phyloP scores from a whole-genome alignment of 2,113 vertebrate species.

The Takifugu flavidus region DNA sequence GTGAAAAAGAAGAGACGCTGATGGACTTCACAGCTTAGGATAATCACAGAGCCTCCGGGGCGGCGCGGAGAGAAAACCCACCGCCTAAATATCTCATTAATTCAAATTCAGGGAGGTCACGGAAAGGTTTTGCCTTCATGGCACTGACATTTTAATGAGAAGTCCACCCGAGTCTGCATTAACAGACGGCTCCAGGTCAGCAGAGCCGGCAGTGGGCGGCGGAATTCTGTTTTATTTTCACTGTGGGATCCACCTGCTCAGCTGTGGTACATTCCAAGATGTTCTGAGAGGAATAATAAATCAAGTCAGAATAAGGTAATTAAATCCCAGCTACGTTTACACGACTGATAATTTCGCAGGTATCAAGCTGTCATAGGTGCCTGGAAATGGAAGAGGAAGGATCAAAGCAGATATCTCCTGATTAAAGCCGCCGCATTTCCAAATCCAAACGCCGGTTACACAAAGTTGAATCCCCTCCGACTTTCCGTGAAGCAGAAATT shows the following conservation, averaged over 20 bases:
- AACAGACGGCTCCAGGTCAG: constrained; percentile 44
- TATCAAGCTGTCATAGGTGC: no score
- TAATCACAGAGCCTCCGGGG: constrained; percentile 55
- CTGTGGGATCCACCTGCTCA: constrained; percentile 15
- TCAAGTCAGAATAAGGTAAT: constrained; percentile 1
- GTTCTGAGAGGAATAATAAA: neutral
- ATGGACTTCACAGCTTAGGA: constrained; percentile 60
- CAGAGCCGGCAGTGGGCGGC: constrained; percentile 8
- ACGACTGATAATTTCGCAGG: no score
- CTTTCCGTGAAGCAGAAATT: neutral
- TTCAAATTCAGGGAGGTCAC: constrained; percentile 61
- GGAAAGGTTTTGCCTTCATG: constrained; percentile 46
- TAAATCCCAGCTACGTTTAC: no score
- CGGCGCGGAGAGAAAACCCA: constrained; percentile 40
- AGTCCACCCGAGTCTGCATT: constrained; percentile 48
- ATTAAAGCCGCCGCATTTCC: no score
- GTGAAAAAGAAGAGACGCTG: constrained; percentile 66
- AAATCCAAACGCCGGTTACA: no score
- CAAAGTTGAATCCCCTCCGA: no score
- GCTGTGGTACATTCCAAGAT: neutral
- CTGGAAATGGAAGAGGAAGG: no score
- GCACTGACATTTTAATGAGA: constrained; percentile 62
- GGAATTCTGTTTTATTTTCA: neutral
- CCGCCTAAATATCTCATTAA: constrained; percentile 71
- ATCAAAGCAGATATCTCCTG: no score